phyloP scores from a whole-genome alignment of 2,113 vertebrate species.

The Pontoporia blainvillei region DNA sequence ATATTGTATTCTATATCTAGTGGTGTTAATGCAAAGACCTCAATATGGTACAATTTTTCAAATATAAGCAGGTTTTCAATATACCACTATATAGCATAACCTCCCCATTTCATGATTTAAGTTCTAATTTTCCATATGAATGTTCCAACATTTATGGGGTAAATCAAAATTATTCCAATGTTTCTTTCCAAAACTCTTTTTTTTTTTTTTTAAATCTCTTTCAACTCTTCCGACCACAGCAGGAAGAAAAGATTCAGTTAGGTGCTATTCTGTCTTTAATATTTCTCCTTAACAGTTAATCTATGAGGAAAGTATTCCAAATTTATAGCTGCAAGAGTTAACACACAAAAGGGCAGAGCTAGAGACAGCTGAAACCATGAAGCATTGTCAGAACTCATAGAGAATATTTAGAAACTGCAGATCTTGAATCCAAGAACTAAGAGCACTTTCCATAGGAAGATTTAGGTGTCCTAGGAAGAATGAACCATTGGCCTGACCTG shows the following conservation, averaged over 20 bases:
- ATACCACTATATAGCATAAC: not conserved
- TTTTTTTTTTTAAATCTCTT: not conserved
- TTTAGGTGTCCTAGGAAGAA: not conserved
- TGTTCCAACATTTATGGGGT: not conserved
- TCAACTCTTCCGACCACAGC: not conserved
- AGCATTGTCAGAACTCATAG: not conserved
- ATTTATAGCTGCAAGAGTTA: slow-evolving; percentile 7
- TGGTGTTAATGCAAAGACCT: slow-evolving; percentile 9
- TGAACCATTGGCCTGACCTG: not conserved
- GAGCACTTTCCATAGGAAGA: not conserved
- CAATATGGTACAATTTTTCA: not conserved
- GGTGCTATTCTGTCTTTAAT: not conserved
- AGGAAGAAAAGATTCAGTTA: not conserved
- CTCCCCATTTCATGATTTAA: not conserved
- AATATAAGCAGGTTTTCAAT: not conserved
- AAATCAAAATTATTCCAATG: slow-evolving; percentile 29
- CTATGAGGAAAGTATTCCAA: not conserved
- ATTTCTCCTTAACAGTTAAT: slow-evolving; percentile 1
- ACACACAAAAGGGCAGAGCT: not conserved
- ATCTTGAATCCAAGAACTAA: not conserved
- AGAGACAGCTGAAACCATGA: not conserved
- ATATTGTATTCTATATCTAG: not conserved
- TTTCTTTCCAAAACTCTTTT: not conserved
- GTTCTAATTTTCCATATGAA: slow-evolving; percentile 10
- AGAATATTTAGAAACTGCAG: slow-evolving; percentile 8